A percentile compares a stretch with the other conserved stretches of the same genome.
phyloP scores from a whole-genome alignment of 2,113 vertebrate genomes.

The Tinamus guttatus region DNA sequence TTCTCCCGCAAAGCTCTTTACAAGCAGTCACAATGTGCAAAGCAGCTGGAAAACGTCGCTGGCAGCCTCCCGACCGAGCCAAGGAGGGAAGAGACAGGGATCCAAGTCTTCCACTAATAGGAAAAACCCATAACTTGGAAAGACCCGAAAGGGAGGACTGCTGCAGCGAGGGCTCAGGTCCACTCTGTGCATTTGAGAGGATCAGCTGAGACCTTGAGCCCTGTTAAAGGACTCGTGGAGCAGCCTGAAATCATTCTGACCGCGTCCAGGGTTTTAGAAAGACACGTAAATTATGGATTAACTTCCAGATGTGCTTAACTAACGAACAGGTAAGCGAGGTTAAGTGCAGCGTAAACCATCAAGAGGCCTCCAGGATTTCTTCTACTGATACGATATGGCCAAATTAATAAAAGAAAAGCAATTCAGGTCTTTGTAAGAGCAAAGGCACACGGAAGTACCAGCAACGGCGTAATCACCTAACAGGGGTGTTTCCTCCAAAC shows the following conservation, averaged over 20 bases:
- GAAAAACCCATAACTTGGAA: not conserved
- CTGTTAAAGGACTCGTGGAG: not conserved
- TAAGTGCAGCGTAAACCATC: not conserved
- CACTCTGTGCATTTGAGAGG: not conserved
- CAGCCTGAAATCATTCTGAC: not conserved
- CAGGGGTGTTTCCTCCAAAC: not conserved
- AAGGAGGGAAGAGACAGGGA: accelerated
- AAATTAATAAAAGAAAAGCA: not conserved
- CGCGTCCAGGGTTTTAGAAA: not conserved
- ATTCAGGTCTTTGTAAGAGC: not conserved
- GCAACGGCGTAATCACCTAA: not conserved
- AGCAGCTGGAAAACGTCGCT: not conserved
- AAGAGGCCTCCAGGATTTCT: not conserved
- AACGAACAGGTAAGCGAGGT: not conserved
- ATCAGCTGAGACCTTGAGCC: not conserved
- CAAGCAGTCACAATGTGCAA: not conserved
- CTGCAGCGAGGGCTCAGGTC: not conserved
- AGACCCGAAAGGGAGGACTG: accelerated
- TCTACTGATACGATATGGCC: accelerated
- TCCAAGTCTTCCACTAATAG: not conserved
- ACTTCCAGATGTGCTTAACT: not conserved
- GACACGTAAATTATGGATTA: not conserved
- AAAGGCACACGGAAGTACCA: not conserved
- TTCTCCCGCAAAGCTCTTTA: not conserved
- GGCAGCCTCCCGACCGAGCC: not conserved